Percentiles rank a stretch among this genome's conserved stretches.
Conservation (phyloP, 2,888 invertebrate genomes). For the Smittia aterrima region DNA sequence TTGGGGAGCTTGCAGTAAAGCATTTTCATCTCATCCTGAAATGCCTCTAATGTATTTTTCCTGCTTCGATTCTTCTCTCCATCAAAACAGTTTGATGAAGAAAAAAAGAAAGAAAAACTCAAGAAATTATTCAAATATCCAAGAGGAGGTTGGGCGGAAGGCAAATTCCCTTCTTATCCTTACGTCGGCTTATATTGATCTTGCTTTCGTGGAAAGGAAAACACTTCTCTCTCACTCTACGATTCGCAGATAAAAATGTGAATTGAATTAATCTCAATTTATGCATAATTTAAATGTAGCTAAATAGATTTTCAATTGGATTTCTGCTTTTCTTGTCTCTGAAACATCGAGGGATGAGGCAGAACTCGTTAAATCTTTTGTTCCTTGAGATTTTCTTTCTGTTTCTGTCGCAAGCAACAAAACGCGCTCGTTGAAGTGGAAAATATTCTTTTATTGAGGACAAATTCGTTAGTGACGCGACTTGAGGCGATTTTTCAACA, state of each 20-base stretch:
- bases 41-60: conserved; percentile 2
- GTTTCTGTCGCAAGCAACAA: background rate
- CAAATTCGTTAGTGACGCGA: background rate
- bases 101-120: too few relatives aligned
- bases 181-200: conserved; percentile 1
- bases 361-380: background rate
- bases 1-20: background rate
- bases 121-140: background rate
- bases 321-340: background rate
- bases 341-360: too few relatives aligned
- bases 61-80: background rate
- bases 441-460: conserved; percentile 1
- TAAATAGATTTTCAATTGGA: conserved; percentile 30
- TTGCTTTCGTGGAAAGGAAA: background rate
- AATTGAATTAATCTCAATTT: conserved; percentile 36
- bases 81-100: too few relatives aligned
- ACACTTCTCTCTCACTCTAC: background rate
- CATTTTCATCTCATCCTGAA: background rate
- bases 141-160: background rate
- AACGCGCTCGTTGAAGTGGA: background rate
- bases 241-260: conserved; percentile 13
- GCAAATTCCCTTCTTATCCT: background rate
- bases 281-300: conserved; percentile 34
- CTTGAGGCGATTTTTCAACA: background rate
- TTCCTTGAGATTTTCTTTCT: background rate